Base-by-base conservation (phyloP, 2,113 vertebrate species). In the Stigmatopora argus region DNA sequence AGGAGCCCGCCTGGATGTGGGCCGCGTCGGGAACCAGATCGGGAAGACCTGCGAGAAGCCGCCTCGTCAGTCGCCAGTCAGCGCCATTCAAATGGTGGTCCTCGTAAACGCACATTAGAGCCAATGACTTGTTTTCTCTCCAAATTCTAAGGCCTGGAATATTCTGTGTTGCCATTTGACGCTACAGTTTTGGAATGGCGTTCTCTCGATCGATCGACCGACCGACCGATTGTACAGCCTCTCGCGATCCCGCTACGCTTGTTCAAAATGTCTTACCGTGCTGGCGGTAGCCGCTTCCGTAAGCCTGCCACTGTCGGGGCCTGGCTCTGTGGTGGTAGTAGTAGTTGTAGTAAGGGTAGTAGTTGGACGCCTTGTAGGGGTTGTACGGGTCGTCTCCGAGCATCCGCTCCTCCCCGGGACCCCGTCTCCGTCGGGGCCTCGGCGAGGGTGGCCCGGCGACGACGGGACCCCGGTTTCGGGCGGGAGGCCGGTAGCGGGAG, bases 1-100 rank as follows among this genome's bases (percentile, higher is more conserved):
- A 98, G 0, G 94, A 93, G 70, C 90, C 94, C 14, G 92, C 89
- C 88, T 99, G 96, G 83, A 99, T 94, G 86, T 96, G 95, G 85
- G 94, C 92, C 1, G 96, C 92, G 77, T 99, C 97, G 35, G 95
- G 91, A 69, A 97, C 93, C 91, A 99, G 90, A 86, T 99, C 97
- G 69, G 97, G 97, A 44, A 99, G 94, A 86, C 95, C 97, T 99
- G 91, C 49, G n/a, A 19, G 51, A 2, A 10, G 35, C 4, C 7
- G n/a, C 17, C 11, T 38, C 14, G 3, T 55, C 52, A 51, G 5
- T 51, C 8, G 26, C 26, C 26, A 1, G 26, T 31, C 3, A 31
- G 26, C 26, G 26, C 26, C 26, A 31, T 31, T 31, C 26, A 31
- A 31, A 31, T 3, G 26, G 26, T 31, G 2, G 26, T 31, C 26